Base-by-base conservation (phyloP, 2,888 invertebrate species). In the Plebejus melissa region DNA sequence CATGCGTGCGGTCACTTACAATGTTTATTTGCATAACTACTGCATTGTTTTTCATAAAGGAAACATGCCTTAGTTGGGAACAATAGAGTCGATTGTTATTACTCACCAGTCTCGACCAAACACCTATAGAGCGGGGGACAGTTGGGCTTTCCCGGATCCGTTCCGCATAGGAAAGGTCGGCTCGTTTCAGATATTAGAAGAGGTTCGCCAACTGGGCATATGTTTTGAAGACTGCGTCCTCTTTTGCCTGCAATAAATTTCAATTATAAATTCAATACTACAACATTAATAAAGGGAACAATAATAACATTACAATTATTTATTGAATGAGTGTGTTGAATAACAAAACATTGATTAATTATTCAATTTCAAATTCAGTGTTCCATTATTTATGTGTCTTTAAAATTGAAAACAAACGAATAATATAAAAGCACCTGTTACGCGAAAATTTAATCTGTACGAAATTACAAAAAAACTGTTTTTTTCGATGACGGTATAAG, bases 91-190 rank as follows among this genome's bases (percentile, higher is more conserved):
- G 76, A 77, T 80, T 75, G 77, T 75, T 60, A 50, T 32, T 72
- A 77, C 80, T 81, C 89, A 95, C 95, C 95, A 88, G 94, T 94
- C 83, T 97, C 96, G 9, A 97, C 97, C 77, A 96, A 93, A 84
- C 98, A 98, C 82, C 95, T 95, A 87, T 97, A 97, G 78, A 97
- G 93, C 0, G 97, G 96, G 0, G 98, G 98, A 83, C 98, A 98
- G 80, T 95, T 95, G 0, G 98, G 98, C 88, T 97, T 97, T 54
- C 97, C 97, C 5, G 96, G 95, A 65, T 96, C 96, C 36, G 95
- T 95, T 16, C 98, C 98, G 84, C 98, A 98, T 46, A 98, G 91
- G 88, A 97, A 98, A 0, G 98, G 97, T 72, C 97, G 92, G 54
- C 95, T 95, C 2, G 96, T 96, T 81, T 96, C 97, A 7, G 94